phyloP scores from a whole-genome alignment of 2,888 invertebrate species.

The Hirtodrosophila confusa region DNA sequence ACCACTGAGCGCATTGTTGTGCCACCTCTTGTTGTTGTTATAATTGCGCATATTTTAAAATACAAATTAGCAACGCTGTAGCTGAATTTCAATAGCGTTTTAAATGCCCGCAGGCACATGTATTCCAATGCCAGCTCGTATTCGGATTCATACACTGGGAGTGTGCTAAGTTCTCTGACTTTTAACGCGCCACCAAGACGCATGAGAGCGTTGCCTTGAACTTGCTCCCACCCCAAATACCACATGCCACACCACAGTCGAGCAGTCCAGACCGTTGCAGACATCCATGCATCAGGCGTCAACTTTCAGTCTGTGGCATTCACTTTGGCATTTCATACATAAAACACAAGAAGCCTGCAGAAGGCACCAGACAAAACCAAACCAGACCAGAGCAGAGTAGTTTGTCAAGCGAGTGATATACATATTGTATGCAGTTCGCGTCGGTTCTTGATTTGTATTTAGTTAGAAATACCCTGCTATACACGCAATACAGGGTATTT shows the following conservation, averaged over 20 bases:
- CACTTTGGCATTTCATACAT: constrained; percentile 68
- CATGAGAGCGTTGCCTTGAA: constrained; percentile 53
- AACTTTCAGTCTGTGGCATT: constrained; percentile 65
- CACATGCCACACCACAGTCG: constrained; percentile 14
- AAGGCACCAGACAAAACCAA: constrained; percentile 36
- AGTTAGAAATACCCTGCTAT: constrained; percentile 26
- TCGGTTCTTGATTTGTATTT: constrained; percentile 23
- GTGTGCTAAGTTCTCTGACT: constrained; percentile 66
- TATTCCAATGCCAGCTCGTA: constrained; percentile 21
- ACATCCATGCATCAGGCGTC: constrained; percentile 58
- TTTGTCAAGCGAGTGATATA: constrained; percentile 61
- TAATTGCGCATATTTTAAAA: constrained; percentile 81
- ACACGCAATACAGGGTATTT: too few species aligned
- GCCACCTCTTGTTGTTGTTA: constrained; percentile 39
- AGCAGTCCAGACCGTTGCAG: constrained; percentile 7
- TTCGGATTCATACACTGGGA: constrained; percentile 41
- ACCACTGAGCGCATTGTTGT: constrained; percentile 70
- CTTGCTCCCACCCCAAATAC: constrained; percentile 31
- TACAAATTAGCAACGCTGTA: constrained; percentile 81
- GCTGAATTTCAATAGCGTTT: constrained; percentile 76
- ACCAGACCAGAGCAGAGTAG: constrained; percentile 41
- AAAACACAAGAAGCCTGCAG: constrained; percentile 50
- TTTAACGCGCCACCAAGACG: constrained; percentile 28
- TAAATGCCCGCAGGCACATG: constrained; percentile 60
- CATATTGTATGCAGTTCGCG: neutral